These are phyloP conservation scores for Sebastes taczanowskii DNA, from an alignment of 2,797 vertebrate species.

Conservation along the genomic window DNA sequence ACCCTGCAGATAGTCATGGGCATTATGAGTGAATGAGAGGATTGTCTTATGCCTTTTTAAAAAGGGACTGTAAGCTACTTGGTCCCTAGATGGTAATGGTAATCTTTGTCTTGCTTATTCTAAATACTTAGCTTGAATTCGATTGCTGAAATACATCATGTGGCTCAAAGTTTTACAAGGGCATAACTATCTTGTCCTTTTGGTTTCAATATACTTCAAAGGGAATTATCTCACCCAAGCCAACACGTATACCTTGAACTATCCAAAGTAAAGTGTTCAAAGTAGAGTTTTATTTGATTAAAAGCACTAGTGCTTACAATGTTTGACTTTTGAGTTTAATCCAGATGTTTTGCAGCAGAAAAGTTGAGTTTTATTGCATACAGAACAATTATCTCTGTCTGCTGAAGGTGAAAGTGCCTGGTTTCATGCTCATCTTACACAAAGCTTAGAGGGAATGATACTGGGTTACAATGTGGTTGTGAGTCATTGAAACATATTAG, in stretches of 20 bases:
- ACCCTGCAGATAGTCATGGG: slow-evolving; percentile 55
- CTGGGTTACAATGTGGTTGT: neutral
- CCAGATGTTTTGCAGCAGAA: neutral
- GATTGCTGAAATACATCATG: neutral
- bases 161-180: neutral
- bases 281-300: neutral
- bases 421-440: neutral
- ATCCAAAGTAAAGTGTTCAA: neutral
- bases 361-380: neutral
- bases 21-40: slow-evolving; percentile 39
- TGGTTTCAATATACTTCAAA: neutral
- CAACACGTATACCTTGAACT: neutral
- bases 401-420: neutral
- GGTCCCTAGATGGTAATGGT: neutral
- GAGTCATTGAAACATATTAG: neutral
- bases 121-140: neutral
- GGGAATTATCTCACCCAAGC: neutral
- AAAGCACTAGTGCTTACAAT: neutral
- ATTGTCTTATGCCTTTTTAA: slow-evolving; percentile 31
- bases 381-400: neutral
- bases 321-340: neutral
- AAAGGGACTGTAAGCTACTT: neutral
- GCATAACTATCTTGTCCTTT: neutral
- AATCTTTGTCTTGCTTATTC: neutral
- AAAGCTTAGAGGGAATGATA: neutral